These are phyloP conservation scores for Tamandua tetradactyla DNA, from an alignment of 2,797 vertebrate species.

Conservation along the genomic window DNA sequence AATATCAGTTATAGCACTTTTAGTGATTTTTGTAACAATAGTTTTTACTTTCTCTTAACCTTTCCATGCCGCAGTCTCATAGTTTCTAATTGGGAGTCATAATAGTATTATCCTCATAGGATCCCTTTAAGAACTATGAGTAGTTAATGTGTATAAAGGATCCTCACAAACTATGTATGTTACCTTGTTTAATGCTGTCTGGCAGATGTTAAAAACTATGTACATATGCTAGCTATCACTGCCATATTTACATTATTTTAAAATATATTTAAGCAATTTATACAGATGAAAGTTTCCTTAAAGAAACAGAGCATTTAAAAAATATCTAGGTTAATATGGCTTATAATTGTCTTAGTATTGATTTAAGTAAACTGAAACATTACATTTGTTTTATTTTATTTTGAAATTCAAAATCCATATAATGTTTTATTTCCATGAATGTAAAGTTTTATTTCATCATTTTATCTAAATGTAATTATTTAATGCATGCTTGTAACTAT, in stretches of 20 bases:
- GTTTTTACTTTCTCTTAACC: not conserved
- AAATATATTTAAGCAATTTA: not conserved
- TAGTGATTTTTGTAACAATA: not conserved
- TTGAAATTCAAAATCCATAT: constrained; percentile 4
- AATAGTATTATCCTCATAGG: not conserved
- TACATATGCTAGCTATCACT: not conserved
- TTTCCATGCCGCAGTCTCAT: not conserved
- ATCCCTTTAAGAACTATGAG: not conserved
- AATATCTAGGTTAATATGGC: not conserved
- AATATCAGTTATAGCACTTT: not conserved
- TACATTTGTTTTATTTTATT: not conserved
- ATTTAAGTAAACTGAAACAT: constrained; percentile 5
- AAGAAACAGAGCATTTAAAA: not conserved
- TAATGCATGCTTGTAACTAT: not conserved
- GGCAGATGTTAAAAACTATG: not conserved
- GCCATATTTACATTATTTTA: not conserved
- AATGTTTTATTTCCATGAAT: not conserved
- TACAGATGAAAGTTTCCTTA: not conserved
- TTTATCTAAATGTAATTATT: not conserved
- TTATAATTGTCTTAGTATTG: not conserved
- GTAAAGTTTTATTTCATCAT: not conserved
- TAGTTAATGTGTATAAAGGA: not conserved
- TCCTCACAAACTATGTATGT: not conserved
- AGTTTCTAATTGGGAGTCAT: not conserved
- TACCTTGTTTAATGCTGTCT: not conserved